A percentile compares a stretch with the other conserved stretches of the same genome.
These are phyloP conservation scores for Chamaetylas fuelleborni DNA, from an alignment of 2,113 vertebrate species.

Conservation along the genomic window DNA sequence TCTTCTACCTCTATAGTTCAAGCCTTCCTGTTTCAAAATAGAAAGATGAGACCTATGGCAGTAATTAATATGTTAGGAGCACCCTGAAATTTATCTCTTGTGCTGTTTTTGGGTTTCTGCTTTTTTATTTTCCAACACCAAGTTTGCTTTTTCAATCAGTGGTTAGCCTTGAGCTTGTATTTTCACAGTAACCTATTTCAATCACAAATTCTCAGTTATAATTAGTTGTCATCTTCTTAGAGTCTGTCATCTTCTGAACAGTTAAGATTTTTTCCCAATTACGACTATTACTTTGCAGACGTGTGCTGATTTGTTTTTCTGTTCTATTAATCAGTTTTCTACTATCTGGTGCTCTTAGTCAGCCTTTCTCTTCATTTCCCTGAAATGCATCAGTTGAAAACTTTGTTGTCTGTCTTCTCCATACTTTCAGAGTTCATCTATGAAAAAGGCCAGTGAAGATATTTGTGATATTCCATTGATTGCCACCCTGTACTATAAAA, in stretches of 20 bases:
- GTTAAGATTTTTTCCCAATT: neutral
- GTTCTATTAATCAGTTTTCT: neutral
- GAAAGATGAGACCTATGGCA: neutral
- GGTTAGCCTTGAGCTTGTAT: neutral
- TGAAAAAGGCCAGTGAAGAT: neutral
- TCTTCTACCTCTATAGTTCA: neutral
- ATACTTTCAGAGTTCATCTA: neutral
- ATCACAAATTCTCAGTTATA: neutral
- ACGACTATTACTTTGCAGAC: neutral
- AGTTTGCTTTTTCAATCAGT: neutral
- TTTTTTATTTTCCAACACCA: neutral
- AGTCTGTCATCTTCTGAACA: neutral
- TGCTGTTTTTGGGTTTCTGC: neutral
- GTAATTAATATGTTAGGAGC: neutral
- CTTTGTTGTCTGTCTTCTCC: neutral
- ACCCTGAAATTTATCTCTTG: neutral
- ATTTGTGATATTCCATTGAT: neutral
- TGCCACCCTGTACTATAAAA: neutral
- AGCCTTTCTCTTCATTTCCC: neutral
- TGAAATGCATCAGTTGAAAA: neutral
- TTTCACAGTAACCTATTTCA: neutral
- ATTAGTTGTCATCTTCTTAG: neutral
- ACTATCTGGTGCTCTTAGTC: neutral
- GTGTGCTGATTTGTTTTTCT: neutral
- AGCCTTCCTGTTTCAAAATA: neutral